Evolutionary conservation across 92 coral and sea anemone genomes (phyloP), one percentile per base, ranked within the genome.

Genomic region (Phenganax stokvisi): DNA sequence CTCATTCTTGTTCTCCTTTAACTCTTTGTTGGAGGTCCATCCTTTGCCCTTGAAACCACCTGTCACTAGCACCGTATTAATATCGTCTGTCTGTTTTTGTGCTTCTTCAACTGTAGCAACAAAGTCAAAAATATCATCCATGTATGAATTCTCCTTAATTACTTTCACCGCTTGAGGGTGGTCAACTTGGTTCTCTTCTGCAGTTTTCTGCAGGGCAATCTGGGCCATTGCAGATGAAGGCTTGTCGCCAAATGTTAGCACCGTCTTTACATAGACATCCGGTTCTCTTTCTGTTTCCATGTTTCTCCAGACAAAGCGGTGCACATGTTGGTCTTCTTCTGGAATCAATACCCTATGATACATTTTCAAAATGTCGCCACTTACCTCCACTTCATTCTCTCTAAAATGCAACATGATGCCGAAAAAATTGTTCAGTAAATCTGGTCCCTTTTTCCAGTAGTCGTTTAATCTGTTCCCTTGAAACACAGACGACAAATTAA

Each of bases 71-170:
- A 86, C 79, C 54, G 65, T 6, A 66, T 81, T 85, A 11, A 85
- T 28, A n/a, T 81, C 82, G 11, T 9, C 72, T 11, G 82, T 81
- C 2, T 81, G 77, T 27, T 66, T 25, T 31, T 57, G 57, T 74
- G 89, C 86, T 51, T 81, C 61, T 51, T 81, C 70, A 5, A 9
- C 64, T 16, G 81, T 79, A 17, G 64, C 8, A 57, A 81, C 88
- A 15, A 90, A 90, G 51, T 81, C 89, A 27, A 89, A 85, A 28
- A 86, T 89, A 10, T 87, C 90, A 54, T 87, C 90, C 25, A 20
- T 20, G 25, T 20, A 20, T 20, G 25, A 20, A 20, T 20, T 20
- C 25, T 20, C 25, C 25, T 20, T 20, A 20, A 20, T 20, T 20
- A 20, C 25, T 20, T 20, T 20, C 25, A 20, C 25, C 25, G 25